Percentiles rank a stretch among this genome's conserved stretches.
phyloP scores from a whole-genome alignment of 2,113 vertebrate genomes.

The Maylandia zebra region DNA sequence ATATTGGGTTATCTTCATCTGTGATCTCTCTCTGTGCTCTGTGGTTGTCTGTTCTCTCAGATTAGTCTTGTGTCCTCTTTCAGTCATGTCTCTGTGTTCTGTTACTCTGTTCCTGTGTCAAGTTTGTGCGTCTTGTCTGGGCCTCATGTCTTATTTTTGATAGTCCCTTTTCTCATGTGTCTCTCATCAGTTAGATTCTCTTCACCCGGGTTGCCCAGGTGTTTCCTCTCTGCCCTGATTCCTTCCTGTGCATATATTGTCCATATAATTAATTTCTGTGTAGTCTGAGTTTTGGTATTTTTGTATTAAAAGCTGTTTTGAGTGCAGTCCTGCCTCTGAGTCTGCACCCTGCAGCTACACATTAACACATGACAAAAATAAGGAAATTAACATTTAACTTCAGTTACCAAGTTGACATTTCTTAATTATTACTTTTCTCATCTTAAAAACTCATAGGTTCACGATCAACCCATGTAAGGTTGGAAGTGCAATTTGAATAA shows the following conservation, averaged over 20 bases:
- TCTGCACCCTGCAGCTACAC: not conserved
- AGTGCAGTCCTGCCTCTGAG: not conserved
- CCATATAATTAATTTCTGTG: not conserved
- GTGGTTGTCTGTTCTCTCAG: not conserved
- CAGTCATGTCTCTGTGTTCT: not conserved
- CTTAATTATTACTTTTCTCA: not conserved
- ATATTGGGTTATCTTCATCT: not conserved
- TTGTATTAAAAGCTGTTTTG: not conserved
- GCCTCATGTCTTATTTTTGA: not conserved
- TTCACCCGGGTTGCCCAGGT: accelerated
- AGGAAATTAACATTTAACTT: not conserved
- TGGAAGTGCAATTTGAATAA: not conserved
- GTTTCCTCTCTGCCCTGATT: not conserved
- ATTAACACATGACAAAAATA: not conserved
- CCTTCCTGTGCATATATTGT: not conserved
- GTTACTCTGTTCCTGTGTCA: not conserved
- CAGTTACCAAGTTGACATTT: accelerated
- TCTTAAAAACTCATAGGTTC: not conserved
- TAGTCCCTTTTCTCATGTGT: not conserved
- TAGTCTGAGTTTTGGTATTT: not conserved
- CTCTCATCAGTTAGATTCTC: not conserved
- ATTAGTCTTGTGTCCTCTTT: not conserved
- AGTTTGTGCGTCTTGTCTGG: not conserved
- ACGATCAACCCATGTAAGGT: not conserved
- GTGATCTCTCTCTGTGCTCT: not conserved